phyloP scores from a whole-genome alignment of 2,797 vertebrate species.

The Labroides dimidiatus region DNA sequence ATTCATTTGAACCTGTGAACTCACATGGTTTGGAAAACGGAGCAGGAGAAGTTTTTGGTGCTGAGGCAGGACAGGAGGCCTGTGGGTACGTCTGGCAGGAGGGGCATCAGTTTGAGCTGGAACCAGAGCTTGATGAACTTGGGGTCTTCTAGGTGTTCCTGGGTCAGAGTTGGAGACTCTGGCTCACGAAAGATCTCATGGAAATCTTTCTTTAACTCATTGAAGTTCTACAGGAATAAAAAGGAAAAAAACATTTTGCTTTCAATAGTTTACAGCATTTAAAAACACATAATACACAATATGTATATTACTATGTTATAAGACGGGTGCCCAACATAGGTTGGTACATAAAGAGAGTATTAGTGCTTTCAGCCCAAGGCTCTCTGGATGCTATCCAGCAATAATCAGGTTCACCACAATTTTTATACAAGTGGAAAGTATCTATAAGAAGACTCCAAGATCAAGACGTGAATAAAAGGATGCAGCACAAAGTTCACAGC shows the following conservation, averaged over 20 bases:
- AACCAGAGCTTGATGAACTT: conserved; percentile 83
- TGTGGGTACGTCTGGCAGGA: conserved; percentile 62
- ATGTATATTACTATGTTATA: no score
- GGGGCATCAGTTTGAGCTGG: conserved; percentile 77
- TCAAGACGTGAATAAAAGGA: no score
- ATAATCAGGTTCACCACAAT: no score
- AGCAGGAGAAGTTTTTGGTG: conserved; percentile 83
- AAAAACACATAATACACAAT: no score
- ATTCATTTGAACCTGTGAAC: conserved; percentile 18
- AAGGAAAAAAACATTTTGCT: no score
- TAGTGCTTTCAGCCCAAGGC: no score
- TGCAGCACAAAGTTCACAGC: neutral
- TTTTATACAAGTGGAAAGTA: no score
- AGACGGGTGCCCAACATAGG: no score
- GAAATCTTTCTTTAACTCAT: conserved; percentile 59
- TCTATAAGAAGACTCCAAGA: no score
- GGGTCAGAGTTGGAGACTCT: conserved; percentile 50
- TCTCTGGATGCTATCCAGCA: no score
- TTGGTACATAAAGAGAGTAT: no score
- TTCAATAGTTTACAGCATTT: no score
- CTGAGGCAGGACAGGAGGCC: conserved; percentile 82
- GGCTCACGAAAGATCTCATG: conserved; percentile 65
- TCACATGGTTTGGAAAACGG: conserved; percentile 81
- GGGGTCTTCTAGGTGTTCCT: conserved; percentile 73
- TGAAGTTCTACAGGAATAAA: conserved; percentile 71